Evolutionary conservation across 2,113 vertebrate species (phyloP).

Genomic region (Corvus moneduloides): DNA sequence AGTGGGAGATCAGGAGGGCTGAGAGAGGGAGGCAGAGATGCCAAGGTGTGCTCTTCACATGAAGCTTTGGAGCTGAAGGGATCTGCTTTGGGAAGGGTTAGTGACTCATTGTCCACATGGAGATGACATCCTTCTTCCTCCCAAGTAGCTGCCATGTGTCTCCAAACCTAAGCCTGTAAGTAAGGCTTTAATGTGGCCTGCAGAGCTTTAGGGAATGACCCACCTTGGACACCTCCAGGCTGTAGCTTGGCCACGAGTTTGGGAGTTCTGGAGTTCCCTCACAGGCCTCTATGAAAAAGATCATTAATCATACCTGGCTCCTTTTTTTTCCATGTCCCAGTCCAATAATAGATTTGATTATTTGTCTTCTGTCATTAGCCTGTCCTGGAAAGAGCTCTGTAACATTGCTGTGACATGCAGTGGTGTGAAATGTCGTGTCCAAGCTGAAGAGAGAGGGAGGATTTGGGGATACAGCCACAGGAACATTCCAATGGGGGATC

Average conservation of each 20-base stretch:
- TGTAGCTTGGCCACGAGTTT: neutral
- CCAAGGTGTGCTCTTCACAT: neutral
- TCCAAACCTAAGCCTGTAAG: neutral
- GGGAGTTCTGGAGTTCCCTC: neutral
- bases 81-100: neutral
- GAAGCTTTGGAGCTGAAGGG: neutral
- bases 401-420: fast-evolving
- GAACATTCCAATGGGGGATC: neutral
- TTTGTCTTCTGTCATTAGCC: neutral
- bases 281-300: neutral
- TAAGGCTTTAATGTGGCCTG: neutral
- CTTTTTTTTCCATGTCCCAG: neutral
- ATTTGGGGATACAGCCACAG: neutral
- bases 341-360: neutral
- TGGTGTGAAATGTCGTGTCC: neutral
- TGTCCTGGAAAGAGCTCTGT: neutral
- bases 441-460: neutral
- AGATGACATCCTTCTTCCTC: neutral
- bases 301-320: neutral
- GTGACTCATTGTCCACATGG: neutral
- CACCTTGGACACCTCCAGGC: neutral
- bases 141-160: neutral
- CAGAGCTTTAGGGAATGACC: neutral
- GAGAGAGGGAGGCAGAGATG: neutral
- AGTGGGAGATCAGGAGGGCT: neutral